Base-by-base conservation (phyloP, 2,113 vertebrate species). In the Erpornis zantholeuca region DNA sequence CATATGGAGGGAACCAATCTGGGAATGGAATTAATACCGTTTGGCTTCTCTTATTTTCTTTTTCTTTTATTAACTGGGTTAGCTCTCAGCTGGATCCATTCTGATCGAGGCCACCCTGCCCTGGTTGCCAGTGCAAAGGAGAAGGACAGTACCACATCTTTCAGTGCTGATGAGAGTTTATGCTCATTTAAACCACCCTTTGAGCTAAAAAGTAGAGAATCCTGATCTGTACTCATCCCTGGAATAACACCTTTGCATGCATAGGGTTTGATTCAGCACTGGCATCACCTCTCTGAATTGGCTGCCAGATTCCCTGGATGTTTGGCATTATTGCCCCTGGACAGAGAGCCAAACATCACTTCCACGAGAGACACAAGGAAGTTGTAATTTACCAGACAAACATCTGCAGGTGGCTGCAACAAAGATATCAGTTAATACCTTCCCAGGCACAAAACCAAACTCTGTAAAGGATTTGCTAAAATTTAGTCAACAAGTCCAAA, bases 51-150 rank as follows among this genome's bases (percentile, higher is more conserved):
- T 70, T 45, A 49, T 50, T 70, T 61, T 9, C 25, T 29, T 63
- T 44, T 76, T 20, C 23, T 89, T 91, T 64, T 52, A 65, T 60
- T 68, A 91, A 94, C 10, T 92, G 64, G 65, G 84, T 91, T 92
- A 89, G 22, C 10, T 94, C 87, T 94, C 87, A 89, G 87, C 69
- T 92, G 65, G 77, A 87, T 24, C 56, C 47, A 31, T 38, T 71
- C 38, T 79, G 44, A 87, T 89, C 35, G 73, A 94, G 64, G 65
- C 60, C 81, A 54, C 33, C 14, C 29, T 61, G 28, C 16, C 18
- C 45, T 52, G 40, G 29, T 47, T 86, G 77, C 83, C 92, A 91
- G 61, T 27, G 75, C 11, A 54, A 47, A 64, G 54, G 16, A 66
- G 54, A 75, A 29, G 47, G 29, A 63, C 33, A 63, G 33, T 36